Percentiles rank a stretch among this genome's conserved stretches.
Conservation (phyloP, 2,888 invertebrate species). For the Cremastobaeus sp. region DNA sequence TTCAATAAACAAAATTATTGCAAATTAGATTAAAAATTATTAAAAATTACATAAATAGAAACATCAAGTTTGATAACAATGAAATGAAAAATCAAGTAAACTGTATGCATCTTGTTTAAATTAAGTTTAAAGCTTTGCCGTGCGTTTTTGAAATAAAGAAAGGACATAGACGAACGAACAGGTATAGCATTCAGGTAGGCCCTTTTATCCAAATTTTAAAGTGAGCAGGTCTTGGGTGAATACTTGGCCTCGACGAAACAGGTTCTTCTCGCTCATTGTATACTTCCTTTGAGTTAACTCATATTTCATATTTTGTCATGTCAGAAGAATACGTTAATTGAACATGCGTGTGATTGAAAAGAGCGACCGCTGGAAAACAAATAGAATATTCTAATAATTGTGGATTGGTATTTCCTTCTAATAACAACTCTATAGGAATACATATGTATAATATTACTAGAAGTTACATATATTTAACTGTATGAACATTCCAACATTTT, state of each 20-base stretch:
- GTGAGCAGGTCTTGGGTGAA: constrained; percentile 73
- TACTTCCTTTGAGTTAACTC: constrained; percentile 66
- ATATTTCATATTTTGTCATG: constrained; percentile 33
- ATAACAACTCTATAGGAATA: too few species aligned
- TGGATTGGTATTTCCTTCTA: too few species aligned
- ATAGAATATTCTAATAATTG: too few species aligned
- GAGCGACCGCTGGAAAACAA: constrained; percentile 1
- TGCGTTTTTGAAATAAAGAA: constrained; percentile 44
- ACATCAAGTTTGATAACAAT: constrained; percentile 11
- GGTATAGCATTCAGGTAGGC: constrained; percentile 65
- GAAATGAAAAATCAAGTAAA: neutral
- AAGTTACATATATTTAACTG: too few species aligned
- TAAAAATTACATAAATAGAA: constrained; percentile 5
- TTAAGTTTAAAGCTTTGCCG: constrained; percentile 44
- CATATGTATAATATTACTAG: too few species aligned
- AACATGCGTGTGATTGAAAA: constrained; percentile 26
- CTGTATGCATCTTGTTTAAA: constrained; percentile 11
- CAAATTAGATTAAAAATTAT: too few species aligned
- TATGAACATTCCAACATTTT: too few species aligned
- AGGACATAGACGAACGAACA: constrained; percentile 57
- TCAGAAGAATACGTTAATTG: constrained; percentile 46
- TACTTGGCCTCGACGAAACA: constrained; percentile 69
- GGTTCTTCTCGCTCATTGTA: constrained; percentile 71
- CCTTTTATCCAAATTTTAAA: constrained; percentile 74
- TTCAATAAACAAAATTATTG: too few species aligned